Conservation (phyloP, 2,888 invertebrate species). For the Limnephilus auricula region DNA sequence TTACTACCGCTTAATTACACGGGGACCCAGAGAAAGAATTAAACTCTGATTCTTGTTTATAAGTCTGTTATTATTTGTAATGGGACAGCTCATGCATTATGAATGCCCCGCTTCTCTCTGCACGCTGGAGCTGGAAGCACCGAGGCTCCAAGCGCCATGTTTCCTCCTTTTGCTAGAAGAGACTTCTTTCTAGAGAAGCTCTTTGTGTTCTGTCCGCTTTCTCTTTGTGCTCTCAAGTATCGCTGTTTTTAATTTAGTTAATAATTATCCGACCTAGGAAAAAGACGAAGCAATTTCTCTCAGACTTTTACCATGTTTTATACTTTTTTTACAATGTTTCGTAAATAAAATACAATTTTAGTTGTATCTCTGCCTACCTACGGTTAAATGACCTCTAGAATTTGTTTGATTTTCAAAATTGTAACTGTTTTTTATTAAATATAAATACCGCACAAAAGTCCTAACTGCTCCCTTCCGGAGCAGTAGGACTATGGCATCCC, state of each 20-base stretch:
- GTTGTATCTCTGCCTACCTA: too few relatives aligned
- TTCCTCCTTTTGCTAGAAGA: constrained; percentile 15
- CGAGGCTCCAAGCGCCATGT: constrained; percentile 2
- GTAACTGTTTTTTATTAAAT: too few relatives aligned
- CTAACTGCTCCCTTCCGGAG: too few relatives aligned
- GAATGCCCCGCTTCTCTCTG: constrained; percentile 21
- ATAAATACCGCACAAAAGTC: too few relatives aligned
- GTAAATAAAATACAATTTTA: not conserved
- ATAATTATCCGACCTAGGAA: not conserved
- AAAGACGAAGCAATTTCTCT: not conserved
- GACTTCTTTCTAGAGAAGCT: not conserved
- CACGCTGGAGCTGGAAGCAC: not conserved
- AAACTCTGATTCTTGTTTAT: constrained; percentile 23
- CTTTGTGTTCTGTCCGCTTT: not conserved
- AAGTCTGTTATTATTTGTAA: constrained; percentile 52
- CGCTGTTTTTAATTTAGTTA: not conserved
- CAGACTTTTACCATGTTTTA: not conserved
- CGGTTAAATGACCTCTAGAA: too few relatives aligned
- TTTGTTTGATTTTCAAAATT: too few relatives aligned
- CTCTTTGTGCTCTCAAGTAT: not conserved
- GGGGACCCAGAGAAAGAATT: constrained; percentile 13
- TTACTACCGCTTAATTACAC: constrained; percentile 35
- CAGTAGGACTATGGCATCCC: too few relatives aligned
- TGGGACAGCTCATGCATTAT: constrained; percentile 56
- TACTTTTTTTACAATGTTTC: not conserved